These are phyloP conservation scores for Odocoileus hemionus DNA, from an alignment of 2,113 vertebrate genomes.

Conservation along the genomic window DNA sequence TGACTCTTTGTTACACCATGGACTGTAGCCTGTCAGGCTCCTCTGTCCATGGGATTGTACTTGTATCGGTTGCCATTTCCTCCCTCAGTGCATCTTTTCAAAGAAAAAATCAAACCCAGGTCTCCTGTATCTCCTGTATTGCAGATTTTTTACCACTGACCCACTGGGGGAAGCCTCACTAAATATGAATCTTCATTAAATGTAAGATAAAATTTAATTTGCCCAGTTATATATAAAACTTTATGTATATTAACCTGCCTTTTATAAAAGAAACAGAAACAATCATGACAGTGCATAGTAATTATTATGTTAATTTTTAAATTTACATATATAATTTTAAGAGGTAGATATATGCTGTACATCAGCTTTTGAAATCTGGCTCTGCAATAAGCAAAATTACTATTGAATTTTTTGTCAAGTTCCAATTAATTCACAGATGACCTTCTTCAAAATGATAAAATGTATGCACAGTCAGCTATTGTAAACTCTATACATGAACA, in stretches of 20 bases:
- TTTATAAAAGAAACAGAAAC: not conserved
- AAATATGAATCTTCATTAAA: not conserved
- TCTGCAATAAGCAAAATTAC: not conserved
- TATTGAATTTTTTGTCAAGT: not conserved
- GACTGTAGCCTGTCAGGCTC: not conserved
- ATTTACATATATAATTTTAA: not conserved
- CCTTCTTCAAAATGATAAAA: conserved; percentile 32
- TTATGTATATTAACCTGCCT: not conserved
- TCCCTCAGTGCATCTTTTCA: not conserved
- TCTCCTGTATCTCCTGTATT: not conserved
- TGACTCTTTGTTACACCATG: not conserved
- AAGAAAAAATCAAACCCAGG: not conserved
- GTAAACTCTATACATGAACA: not conserved
- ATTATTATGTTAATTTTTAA: not conserved
- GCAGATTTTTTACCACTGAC: not conserved
- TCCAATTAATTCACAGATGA: conserved; percentile 21
- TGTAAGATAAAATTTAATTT: not conserved
- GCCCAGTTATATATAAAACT: not conserved
- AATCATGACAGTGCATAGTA: not conserved
- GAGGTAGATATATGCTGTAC: not conserved
- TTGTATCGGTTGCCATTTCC: not conserved
- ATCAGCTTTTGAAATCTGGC: not conserved
- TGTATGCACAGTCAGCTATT: not conserved
- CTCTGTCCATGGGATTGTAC: not conserved
- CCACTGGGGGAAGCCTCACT: not conserved